Conservation (phyloP, 1,140 invertebrate genomes). For the Bombus impatiens region DNA sequence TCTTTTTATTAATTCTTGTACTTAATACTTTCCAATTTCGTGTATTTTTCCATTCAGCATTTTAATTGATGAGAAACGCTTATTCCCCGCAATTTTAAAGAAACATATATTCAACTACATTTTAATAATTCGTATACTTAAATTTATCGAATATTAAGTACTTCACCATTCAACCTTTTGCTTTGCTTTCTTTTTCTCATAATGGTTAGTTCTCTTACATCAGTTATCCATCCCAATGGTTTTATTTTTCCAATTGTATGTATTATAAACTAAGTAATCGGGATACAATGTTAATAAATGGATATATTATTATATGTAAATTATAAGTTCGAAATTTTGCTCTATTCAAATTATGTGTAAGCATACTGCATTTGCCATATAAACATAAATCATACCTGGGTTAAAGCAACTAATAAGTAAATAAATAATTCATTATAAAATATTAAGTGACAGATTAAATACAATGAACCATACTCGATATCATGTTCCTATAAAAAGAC, state of each 20-base stretch:
- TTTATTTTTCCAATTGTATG: background rate
- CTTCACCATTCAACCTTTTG: background rate
- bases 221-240: background rate
- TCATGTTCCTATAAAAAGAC: conserved; percentile 10
- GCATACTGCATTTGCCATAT: too few relatives aligned
- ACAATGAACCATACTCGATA: background rate
- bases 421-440: background rate
- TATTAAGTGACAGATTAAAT: background rate
- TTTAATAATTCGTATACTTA: background rate
- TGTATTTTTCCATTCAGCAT: background rate
- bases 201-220: background rate
- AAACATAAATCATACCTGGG: too few relatives aligned
- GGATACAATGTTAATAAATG: too few relatives aligned
- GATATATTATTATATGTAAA: too few relatives aligned
- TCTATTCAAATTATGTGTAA: too few relatives aligned
- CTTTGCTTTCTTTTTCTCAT: background rate
- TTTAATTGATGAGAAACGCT: background rate
- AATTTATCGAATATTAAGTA: background rate
- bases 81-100: background rate
- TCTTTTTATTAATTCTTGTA: too few relatives aligned
- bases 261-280: background rate
- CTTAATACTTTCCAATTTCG: background rate
- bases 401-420: too few relatives aligned
- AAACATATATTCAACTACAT: background rate
- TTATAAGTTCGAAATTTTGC: too few relatives aligned